These are phyloP conservation scores for Argyra leucocephala DNA, from an alignment of 2,888 invertebrate species.

Conservation along the genomic window DNA sequence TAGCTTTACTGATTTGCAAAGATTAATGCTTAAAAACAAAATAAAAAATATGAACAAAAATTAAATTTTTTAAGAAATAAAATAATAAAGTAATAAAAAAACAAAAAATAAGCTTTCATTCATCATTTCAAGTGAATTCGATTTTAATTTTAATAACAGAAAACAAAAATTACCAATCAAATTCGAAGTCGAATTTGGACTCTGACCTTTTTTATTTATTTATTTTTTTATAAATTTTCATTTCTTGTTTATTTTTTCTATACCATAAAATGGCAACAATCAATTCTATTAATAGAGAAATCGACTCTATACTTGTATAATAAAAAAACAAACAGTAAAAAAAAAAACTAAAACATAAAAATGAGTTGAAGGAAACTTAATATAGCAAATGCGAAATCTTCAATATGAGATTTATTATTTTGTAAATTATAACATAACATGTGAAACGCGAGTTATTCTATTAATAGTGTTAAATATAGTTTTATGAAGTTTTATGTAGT, in stretches of 20 bases:
- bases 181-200: not conserved
- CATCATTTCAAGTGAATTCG: not conserved
- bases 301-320: constrained; percentile 1
- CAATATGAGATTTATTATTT: too few relatives aligned
- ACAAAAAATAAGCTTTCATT: not conserved
- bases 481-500: too few relatives aligned
- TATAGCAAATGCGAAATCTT: too few relatives aligned
- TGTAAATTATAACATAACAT: too few relatives aligned
- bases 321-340: not conserved
- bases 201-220: not conserved
- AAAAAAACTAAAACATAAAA: too few relatives aligned
- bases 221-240: not conserved
- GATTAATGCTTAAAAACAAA: too few relatives aligned
- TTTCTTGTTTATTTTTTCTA: not conserved
- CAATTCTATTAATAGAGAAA: constrained; percentile 2
- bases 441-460: too few relatives aligned
- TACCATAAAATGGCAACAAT: not conserved
- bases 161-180: not conserved
- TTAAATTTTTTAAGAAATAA: too few relatives aligned
- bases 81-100: not conserved
- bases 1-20: not conserved
- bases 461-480: too few relatives aligned
- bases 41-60: too few relatives aligned
- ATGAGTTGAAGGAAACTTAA: too few relatives aligned
- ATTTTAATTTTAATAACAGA: too few relatives aligned